Conservation (phyloP, 2,797 vertebrate species). For the Coccyzus lansbergi region DNA sequence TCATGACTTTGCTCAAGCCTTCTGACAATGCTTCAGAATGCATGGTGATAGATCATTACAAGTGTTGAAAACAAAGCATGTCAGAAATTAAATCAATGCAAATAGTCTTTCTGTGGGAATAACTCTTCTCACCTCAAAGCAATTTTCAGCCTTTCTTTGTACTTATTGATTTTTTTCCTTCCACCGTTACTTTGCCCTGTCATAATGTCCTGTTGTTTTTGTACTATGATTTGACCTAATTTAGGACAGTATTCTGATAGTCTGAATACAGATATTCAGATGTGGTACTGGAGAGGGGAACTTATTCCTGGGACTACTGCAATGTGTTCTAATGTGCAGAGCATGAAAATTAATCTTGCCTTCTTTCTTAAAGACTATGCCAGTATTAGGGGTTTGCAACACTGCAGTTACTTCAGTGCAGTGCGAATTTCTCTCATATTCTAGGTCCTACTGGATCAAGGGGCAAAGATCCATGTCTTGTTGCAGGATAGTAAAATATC, state of each 20-base stretch:
- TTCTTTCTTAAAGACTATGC: neutral
- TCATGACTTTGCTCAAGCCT: neutral
- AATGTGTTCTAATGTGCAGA: neutral
- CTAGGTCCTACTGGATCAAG: neutral
- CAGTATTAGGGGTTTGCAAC: neutral
- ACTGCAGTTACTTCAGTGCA: neutral
- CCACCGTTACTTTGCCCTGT: neutral
- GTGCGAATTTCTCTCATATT: neutral
- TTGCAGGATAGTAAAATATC: neutral
- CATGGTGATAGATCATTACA: neutral
- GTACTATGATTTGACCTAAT: neutral
- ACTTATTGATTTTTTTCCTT: slow-evolving; percentile 42
- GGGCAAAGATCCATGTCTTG: neutral
- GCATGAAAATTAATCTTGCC: neutral
- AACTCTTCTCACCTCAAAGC: slow-evolving; percentile 12
- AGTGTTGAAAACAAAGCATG: slow-evolving; percentile 38
- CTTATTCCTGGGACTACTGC: neutral
- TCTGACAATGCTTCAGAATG: neutral
- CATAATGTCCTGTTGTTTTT: slow-evolving; percentile 16
- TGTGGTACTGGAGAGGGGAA: neutral
- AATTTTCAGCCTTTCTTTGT: slow-evolving; percentile 35
- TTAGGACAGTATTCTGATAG: neutral
- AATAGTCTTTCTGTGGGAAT: slow-evolving; percentile 23
- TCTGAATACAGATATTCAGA: neutral
- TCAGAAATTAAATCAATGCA: slow-evolving; percentile 54